Evolutionary conservation across 2,888 invertebrate species (phyloP).

Genomic region (Cerastis leucographa): DNA sequence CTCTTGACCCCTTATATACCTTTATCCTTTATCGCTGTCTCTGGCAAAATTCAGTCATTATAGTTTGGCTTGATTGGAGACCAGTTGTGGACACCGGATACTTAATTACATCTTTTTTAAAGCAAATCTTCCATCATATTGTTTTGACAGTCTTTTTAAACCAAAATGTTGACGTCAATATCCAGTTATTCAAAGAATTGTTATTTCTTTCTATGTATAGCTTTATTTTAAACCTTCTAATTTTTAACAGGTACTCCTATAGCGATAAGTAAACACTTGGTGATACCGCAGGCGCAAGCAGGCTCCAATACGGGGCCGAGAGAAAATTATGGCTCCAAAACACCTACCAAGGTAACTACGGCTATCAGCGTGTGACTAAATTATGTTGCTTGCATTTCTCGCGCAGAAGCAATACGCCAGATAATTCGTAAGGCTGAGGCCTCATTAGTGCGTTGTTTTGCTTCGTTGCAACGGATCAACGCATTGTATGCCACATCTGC

Average conservation of each 20-base stretch:
- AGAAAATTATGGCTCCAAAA: conserved; percentile 86
- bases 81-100: background rate
- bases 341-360: conserved; percentile 81
- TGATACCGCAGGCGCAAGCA: conserved; percentile 93
- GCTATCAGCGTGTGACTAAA: background rate
- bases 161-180: background rate
- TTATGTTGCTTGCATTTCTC: background rate
- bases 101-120: background rate
- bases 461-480: no score
- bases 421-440: background rate
- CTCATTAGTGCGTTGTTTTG: no score
- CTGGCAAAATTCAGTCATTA: background rate
- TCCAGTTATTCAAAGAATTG: background rate
- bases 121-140: background rate
- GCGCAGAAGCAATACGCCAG: background rate
- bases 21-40: no score
- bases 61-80: background rate
- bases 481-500: no score
- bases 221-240: background rate
- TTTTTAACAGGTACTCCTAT: conserved; percentile 94
- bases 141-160: background rate
- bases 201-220: background rate
- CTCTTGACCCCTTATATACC: no score
- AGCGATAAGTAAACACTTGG: conserved; percentile 96
- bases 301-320: conserved; percentile 82